Evolutionary conservation across 2,888 invertebrate species (phyloP), one percentile per base, ranked within the genome.

Genomic region (Lottia gigantea): DNA sequence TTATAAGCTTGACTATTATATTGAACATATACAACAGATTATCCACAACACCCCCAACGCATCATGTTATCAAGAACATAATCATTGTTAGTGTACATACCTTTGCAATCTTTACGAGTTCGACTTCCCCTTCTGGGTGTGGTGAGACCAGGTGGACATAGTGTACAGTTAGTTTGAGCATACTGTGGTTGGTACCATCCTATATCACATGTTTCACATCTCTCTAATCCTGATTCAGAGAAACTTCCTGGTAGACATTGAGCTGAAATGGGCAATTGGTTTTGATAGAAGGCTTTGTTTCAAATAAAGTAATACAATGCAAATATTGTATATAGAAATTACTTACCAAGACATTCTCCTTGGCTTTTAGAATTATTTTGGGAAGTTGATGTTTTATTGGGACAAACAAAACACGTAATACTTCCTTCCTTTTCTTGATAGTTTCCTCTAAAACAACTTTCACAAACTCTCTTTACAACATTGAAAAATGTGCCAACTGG

Each of bases 401-500:
- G 92, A 81, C 93, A 93, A 23, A 88, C 84, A 16, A 87, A 83
- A 80, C 93, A 93, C 0, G 88, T 82, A 0, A 87, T 85, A 72
- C 91, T 91, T 2, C 92, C 92, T 46, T 89, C 88, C 49, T 87
- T 79, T 45, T 91, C 90, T 78, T 92, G 92, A 81, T 91, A 93
- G n/a, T 89, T 90, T 2, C 92, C 92, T 67, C 90, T 86, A 14
- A 89, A 88, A 82, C 93, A 93, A 46, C 91, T 89, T 73, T 91
- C 90, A 78, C 93, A 93, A n/a, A 85, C 85, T 75, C 90, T 89
- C 7, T 83, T 87, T 0, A 87, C 84, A 0, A 88, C 86, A 83
- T 92, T 91, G 83, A 91, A 92, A 83, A 91, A 92, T 0, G 92
- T 92, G 16, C 93, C 93, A 74, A 90, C 87, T 2, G 93, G 92